These are phyloP conservation scores for Antheraea pernyi DNA, from an alignment of 1,140 invertebrate species.

Conservation along the genomic window DNA sequence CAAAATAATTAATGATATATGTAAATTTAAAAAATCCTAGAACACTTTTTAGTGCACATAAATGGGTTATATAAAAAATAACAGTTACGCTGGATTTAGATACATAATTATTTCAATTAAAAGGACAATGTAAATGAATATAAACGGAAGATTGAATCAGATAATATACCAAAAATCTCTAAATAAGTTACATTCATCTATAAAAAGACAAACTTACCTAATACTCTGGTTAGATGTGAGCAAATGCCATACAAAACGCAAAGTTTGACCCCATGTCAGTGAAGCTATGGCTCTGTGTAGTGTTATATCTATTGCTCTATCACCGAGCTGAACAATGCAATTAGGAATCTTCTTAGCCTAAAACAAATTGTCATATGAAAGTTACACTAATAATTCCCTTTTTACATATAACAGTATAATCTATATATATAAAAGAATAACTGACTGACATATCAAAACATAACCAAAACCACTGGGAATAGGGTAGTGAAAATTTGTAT, in stretches of 20 bases:
- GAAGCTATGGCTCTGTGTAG: constrained; percentile 90
- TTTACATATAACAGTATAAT: background rate
- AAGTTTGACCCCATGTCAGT: constrained; percentile 92
- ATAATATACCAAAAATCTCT: background rate
- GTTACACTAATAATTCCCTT: background rate
- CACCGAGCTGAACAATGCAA: constrained; percentile 93
- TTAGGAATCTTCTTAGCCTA: constrained; percentile 90
- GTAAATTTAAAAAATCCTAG: too few relatives aligned
- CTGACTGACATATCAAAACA: too few relatives aligned
- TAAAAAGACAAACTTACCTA: constrained; percentile 77
- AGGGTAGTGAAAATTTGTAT: too few relatives aligned
- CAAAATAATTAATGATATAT: too few relatives aligned
- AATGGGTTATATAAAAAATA: too few relatives aligned
- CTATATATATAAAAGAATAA: too few relatives aligned
- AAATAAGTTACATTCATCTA: background rate
- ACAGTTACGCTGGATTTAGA: too few relatives aligned
- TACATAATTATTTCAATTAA: too few relatives aligned
- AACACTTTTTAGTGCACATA: too few relatives aligned
- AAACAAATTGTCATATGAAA: constrained; percentile 17
- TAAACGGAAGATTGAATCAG: too few relatives aligned
- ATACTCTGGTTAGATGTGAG: constrained; percentile 89
- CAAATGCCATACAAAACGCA: constrained; percentile 91
- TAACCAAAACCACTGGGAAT: too few relatives aligned
- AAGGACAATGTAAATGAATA: too few relatives aligned
- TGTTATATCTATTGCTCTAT: constrained; percentile 95